Percentiles rank a stretch among this genome's conserved stretches.
These are phyloP conservation scores for Gavia stellata DNA, from an alignment of 2,113 vertebrate species.

Conservation along the genomic window DNA sequence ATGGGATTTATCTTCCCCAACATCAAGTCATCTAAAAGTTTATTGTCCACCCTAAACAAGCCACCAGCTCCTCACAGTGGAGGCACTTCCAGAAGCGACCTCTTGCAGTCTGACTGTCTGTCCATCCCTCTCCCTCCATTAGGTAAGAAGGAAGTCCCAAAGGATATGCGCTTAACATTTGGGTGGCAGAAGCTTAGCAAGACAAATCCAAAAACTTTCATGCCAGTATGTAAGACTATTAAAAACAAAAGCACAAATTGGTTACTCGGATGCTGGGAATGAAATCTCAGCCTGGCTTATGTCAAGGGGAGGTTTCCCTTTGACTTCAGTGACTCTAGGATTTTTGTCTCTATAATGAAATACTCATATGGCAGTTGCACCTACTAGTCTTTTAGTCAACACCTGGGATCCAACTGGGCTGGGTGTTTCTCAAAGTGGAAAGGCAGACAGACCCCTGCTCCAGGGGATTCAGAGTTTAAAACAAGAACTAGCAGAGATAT, in stretches of 20 bases:
- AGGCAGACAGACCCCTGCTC: background rate
- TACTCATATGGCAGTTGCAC: too few species aligned
- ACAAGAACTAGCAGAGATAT: background rate
- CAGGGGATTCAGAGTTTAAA: background rate
- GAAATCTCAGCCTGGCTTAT: background rate
- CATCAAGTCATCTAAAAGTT: background rate
- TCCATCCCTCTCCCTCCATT: background rate
- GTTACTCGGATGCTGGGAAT: background rate
- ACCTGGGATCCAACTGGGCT: too few species aligned
- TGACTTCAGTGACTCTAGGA: background rate
- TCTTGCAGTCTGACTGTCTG: background rate
- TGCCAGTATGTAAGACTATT: background rate
- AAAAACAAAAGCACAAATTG: background rate
- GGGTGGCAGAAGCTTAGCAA: background rate
- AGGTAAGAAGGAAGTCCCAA: background rate
- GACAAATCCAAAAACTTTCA: background rate
- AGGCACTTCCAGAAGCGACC: background rate
- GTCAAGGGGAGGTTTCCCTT: background rate
- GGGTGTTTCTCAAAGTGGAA: background rate
- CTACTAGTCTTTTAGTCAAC: background rate
- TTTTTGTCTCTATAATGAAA: background rate
- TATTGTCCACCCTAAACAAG: background rate
- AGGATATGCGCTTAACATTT: accelerated
- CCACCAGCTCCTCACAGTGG: background rate
- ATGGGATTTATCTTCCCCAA: background rate